Evolutionary conservation across 2,888 invertebrate species (phyloP).

Genomic region (Pachycephus smyrnensis): DNA sequence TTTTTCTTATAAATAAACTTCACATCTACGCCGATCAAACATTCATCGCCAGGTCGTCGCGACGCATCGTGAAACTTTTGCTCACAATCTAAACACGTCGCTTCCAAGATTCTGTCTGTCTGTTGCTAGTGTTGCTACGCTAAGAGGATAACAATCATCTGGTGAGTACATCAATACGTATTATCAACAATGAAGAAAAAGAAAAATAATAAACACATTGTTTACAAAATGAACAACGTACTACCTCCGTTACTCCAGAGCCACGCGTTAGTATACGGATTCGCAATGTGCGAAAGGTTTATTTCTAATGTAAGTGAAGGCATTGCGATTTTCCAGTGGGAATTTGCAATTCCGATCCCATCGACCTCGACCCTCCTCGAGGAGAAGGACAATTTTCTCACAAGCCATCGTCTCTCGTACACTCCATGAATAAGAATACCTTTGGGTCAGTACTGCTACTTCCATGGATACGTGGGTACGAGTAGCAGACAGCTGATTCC

Average conservation of each 20-base stretch:
- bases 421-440: not conserved
- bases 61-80: not conserved
- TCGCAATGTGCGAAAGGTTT: not conserved
- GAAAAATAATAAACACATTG: not conserved
- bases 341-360: slow-evolving; percentile 50
- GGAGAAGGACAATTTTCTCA: slow-evolving; percentile 1
- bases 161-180: not conserved
- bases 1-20: slow-evolving; percentile 4
- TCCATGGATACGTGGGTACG: not conserved
- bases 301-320: not conserved
- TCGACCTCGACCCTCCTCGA: slow-evolving; percentile 36
- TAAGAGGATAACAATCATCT: not conserved
- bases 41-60: not conserved
- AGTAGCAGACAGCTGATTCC: not conserved
- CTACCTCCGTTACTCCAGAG: not conserved
- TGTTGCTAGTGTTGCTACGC: not conserved
- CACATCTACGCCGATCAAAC: not conserved
- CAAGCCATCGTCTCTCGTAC: not conserved
- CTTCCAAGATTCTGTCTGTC: not conserved
- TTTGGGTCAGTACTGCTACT: not conserved
- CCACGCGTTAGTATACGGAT: not conserved
- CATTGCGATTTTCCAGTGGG: slow-evolving; percentile 3
- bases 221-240: not conserved
- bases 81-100: not conserved
- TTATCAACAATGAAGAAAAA: not conserved